A percentile compares a stretch with the other conserved stretches of the same genome.
Evolutionary conservation across 2,888 invertebrate species (phyloP).

Genomic region (Pyralis farinalis): DNA sequence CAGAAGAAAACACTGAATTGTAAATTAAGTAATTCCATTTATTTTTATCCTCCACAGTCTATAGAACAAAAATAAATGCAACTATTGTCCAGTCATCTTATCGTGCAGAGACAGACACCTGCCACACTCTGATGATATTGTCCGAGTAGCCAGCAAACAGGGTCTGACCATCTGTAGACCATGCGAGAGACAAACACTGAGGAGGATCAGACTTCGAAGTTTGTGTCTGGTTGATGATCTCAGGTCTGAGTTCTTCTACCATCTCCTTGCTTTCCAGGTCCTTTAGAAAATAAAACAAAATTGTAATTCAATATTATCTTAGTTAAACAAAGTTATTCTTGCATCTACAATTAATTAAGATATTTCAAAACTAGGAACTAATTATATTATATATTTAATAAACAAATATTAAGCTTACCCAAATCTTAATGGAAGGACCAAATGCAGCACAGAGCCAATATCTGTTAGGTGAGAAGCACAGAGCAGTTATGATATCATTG

Average conservation of each 20-base stretch:
- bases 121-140: slow-evolving; percentile 99
- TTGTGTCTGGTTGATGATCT: slow-evolving; percentile 89
- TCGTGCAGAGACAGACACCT: slow-evolving; percentile 94
- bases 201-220: slow-evolving; percentile 94
- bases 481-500: slow-evolving; percentile 98
- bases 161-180: slow-evolving; percentile 99
- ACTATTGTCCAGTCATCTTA: slow-evolving; percentile 62
- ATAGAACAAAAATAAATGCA: slow-evolving; percentile 76
- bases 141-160: slow-evolving; percentile 99
- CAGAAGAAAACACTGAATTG: slow-evolving; percentile 59
- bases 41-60: slow-evolving; percentile 61
- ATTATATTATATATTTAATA: too few species aligned
- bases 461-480: slow-evolving; percentile 99
- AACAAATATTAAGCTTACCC: slow-evolving; percentile 86
- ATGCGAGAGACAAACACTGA: slow-evolving; percentile 97
- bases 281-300: slow-evolving; percentile 60
- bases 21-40: slow-evolving; percentile 65
- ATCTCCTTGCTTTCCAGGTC: slow-evolving; percentile 99
- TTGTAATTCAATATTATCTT: too few species aligned
- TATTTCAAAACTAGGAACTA: too few species aligned
- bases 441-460: slow-evolving; percentile 99
- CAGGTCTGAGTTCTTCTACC: slow-evolving; percentile 99
- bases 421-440: slow-evolving; percentile 98
- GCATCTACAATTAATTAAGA: too few species aligned
- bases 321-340: too few species aligned